Evolutionary conservation across 92 coral and sea anemone genomes (phyloP).

Genomic region (Epizoanthus stellaris): DNA sequence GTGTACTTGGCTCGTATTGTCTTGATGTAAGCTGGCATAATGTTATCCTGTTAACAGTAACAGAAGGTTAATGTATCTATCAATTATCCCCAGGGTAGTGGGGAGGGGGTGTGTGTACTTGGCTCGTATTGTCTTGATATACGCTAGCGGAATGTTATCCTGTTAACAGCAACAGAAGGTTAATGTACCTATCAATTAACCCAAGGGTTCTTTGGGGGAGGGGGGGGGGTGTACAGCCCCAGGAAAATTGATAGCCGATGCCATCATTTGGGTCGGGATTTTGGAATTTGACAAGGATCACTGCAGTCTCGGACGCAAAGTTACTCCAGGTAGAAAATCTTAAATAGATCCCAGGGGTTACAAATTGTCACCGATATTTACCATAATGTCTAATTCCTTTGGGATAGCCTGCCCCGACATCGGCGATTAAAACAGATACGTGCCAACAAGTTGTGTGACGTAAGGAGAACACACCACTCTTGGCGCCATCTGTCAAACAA

Average conservation of each 20-base stretch:
- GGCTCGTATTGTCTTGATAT: conserved; percentile 89
- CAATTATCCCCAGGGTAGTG: too few species aligned
- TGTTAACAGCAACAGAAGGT: conserved; percentile 9
- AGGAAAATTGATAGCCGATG: background rate
- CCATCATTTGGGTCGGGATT: too few species aligned
- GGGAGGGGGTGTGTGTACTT: conserved; percentile 64
- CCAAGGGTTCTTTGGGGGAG: background rate
- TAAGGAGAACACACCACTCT: too few species aligned
- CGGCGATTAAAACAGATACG: too few species aligned
- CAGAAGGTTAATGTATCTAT: background rate
- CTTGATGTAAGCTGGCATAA: conserved; percentile 82
- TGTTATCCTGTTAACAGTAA: conserved; percentile 75
- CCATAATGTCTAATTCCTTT: too few species aligned
- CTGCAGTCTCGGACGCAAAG: background rate
- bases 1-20: conserved; percentile 95
- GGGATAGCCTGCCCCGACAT: too few species aligned
- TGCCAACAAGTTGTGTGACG: too few species aligned
- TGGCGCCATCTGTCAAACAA: too few species aligned
- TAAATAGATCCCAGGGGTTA: background rate
- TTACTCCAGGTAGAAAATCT: background rate
- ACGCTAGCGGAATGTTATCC: conserved; percentile 90
- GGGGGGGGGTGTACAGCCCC: background rate
- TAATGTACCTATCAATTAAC: background rate
- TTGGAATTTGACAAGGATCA: too few species aligned
- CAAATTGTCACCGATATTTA: too few species aligned